These are phyloP conservation scores for Heterochromis multidens DNA, from an alignment of 2,113 vertebrate species.

Conservation along the genomic window DNA sequence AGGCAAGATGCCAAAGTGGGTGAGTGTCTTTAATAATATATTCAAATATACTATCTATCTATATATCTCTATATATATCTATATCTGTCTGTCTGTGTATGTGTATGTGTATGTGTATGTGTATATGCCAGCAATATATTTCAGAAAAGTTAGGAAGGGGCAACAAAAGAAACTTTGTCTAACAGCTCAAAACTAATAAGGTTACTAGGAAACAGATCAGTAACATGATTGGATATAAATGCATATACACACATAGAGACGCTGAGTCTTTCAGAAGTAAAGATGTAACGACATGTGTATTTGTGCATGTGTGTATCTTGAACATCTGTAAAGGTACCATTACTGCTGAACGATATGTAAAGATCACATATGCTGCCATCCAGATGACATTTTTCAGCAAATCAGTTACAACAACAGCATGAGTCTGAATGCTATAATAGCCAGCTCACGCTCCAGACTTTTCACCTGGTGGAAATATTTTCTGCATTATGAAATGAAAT, in stretches of 20 bases:
- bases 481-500: neutral
- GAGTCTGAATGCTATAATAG: neutral
- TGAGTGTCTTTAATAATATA: too few relatives aligned
- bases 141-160: neutral
- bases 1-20: conserved; percentile 96
- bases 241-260: neutral
- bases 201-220: neutral
- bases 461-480: neutral
- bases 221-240: neutral
- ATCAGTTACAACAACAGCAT: too few relatives aligned
- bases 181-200: neutral
- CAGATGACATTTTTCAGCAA: neutral
- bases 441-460: neutral
- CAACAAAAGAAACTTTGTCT: neutral
- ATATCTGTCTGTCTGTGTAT: neutral
- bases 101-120: neutral
- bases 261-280: too few relatives aligned
- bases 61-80: neutral
- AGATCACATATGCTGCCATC: neutral
- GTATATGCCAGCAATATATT: neutral
- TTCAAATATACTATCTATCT: neutral
- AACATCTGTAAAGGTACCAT: rapidly evolving
- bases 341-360: neutral
- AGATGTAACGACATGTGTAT: too few relatives aligned
- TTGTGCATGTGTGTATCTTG: too few relatives aligned